A percentile compares a stretch with the other conserved stretches of the same genome.
phyloP scores from a whole-genome alignment of 2,888 invertebrate genomes.

The Zaprionus obscuricornis region DNA sequence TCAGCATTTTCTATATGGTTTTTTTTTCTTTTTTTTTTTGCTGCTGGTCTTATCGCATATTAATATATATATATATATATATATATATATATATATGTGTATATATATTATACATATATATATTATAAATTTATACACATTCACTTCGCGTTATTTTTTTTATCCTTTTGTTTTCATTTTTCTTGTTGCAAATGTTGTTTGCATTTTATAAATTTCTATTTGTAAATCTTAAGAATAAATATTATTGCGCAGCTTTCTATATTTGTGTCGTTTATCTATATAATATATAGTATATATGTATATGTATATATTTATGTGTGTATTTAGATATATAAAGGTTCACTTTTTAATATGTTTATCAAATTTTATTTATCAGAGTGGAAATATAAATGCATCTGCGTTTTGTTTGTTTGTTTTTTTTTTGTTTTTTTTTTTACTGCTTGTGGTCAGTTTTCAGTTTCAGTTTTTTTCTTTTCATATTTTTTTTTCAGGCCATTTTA shows the following conservation, averaged over 20 bases:
- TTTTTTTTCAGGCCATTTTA: slow-evolving; percentile 52
- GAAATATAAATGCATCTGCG: slow-evolving; percentile 77
- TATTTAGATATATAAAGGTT: slow-evolving; percentile 46
- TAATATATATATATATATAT: slow-evolving; percentile 43
- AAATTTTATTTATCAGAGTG: slow-evolving; percentile 54
- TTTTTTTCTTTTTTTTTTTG: slow-evolving; percentile 36
- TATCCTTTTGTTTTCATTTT: slow-evolving; percentile 43
- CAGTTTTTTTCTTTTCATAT: too few species aligned
- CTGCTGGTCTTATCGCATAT: slow-evolving; percentile 41
- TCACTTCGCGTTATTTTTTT: slow-evolving; percentile 18
- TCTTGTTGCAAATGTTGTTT: slow-evolving; percentile 61
- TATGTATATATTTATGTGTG: slow-evolving; percentile 31
- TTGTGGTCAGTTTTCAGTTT: slow-evolving; percentile 27
- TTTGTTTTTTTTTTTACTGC: slow-evolving; percentile 32
- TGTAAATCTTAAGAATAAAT: slow-evolving; percentile 66
- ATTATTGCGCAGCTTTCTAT: slow-evolving; percentile 70
- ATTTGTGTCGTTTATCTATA: too few species aligned
- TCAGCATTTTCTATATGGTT: slow-evolving; percentile 61
- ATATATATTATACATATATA: too few species aligned
- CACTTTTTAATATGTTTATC: slow-evolving; percentile 39
- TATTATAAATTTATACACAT: slow-evolving; percentile 43
- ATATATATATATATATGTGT: slow-evolving; percentile 49
- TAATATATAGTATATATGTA: slow-evolving; percentile 32
- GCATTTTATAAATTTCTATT: slow-evolving; percentile 52
- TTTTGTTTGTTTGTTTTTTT: slow-evolving; percentile 43